Conservation (phyloP, 2,797 vertebrate species). For the Cyprinodon diabolis region DNA sequence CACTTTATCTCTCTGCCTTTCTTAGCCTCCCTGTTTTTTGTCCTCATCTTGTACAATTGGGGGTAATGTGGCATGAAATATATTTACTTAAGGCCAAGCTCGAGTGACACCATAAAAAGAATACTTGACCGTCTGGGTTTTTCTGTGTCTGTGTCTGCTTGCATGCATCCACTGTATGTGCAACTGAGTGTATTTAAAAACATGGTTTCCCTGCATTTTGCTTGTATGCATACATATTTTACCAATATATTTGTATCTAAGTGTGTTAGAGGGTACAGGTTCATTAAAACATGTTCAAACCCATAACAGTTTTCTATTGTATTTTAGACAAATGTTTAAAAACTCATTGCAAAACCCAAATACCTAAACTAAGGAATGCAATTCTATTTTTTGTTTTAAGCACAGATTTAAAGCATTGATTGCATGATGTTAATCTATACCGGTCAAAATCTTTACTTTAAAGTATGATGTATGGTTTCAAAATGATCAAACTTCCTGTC, state of each 20-base stretch:
- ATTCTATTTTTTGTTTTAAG: background rate
- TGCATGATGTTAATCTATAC: no score
- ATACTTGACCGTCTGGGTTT: slow-evolving; percentile 42
- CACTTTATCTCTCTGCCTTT: slow-evolving; percentile 36
- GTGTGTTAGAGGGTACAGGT: background rate
- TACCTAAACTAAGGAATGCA: background rate
- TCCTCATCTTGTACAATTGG: slow-evolving; percentile 49
- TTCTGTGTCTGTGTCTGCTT: slow-evolving; percentile 3
- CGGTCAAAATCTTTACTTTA: no score
- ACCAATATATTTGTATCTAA: background rate
- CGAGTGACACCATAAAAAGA: slow-evolving; percentile 60
- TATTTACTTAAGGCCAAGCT: slow-evolving; percentile 72
- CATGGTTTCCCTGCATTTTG: slow-evolving; percentile 10
- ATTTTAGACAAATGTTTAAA: background rate
- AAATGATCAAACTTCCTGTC: no score
- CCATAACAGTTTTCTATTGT: background rate
- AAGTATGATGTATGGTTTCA: no score
- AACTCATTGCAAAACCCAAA: background rate
- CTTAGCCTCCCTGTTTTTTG: slow-evolving; percentile 30
- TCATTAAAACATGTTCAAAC: background rate
- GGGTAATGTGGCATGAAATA: slow-evolving; percentile 79
- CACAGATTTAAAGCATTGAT: background rate
- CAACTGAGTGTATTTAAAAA: background rate
- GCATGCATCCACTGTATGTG: background rate
- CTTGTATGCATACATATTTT: background rate